A percentile compares a stretch with the other conserved stretches of the same genome.
Evolutionary conservation across 2,113 vertebrate genomes (phyloP).

Genomic region (Rhinogobius similis): DNA sequence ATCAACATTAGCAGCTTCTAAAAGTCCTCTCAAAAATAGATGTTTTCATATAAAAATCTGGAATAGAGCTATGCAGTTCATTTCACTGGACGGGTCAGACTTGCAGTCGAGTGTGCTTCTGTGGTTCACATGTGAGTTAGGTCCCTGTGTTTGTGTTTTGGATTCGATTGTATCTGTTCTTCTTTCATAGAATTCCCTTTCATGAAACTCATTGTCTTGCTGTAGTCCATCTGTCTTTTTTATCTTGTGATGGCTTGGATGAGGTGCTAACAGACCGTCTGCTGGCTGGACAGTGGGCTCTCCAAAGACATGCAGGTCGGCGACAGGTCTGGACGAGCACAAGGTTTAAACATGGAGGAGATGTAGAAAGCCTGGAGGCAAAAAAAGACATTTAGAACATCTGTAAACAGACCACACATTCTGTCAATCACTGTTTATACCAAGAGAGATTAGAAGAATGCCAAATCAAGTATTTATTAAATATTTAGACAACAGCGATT

Average conservation of each 20-base stretch:
- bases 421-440: conserved; percentile 42
- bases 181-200: conserved; percentile 52
- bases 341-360: conserved; percentile 81
- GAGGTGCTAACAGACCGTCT: conserved; percentile 80
- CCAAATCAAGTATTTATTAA: conserved; percentile 28
- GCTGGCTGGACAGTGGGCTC: conserved; percentile 79
- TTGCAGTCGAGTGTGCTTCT: conserved; percentile 66
- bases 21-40: conserved; percentile 65
- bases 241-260: conserved; percentile 19
- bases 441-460: conserved; percentile 32
- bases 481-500: conserved; percentile 27
- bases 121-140: conserved; percentile 51
- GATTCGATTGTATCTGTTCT: conserved; percentile 37
- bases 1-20: conserved; percentile 80
- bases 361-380: conserved; percentile 79
- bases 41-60: conserved; percentile 55
- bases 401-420: conserved; percentile 36
- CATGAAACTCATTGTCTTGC: conserved; percentile 23
- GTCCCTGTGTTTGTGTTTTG: conserved; percentile 32
- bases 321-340: conserved; percentile 55
- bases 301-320: conserved; percentile 68
- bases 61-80: conserved; percentile 54
- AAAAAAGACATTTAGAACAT: conserved; percentile 35
- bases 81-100: conserved; percentile 64
- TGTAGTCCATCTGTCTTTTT: conserved; percentile 26